Percentiles rank a stretch among this genome's conserved stretches.
These are phyloP conservation scores for Tyto alba DNA, from an alignment of 2,113 vertebrate species.

Conservation along the genomic window DNA sequence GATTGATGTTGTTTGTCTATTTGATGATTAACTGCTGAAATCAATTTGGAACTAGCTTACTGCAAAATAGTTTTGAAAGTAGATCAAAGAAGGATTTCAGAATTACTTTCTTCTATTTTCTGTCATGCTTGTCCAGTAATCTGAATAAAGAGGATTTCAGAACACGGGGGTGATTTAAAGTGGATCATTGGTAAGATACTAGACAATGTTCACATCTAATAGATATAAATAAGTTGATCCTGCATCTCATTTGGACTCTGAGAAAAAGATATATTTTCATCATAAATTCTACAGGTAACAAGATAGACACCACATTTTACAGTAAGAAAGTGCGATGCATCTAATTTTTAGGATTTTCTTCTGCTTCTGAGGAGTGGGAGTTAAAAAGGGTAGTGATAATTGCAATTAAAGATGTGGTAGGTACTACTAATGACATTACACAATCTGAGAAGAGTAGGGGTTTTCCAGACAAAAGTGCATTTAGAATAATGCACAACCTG, in stretches of 20 bases:
- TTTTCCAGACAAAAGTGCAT: background rate
- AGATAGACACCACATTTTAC: background rate
- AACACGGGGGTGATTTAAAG: background rate
- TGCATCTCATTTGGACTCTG: background rate
- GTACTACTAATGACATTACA: background rate
- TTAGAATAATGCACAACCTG: background rate
- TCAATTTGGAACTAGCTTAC: conserved; percentile 1
- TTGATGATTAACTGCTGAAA: conserved; percentile 29
- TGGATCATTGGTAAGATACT: background rate
- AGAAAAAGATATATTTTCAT: background rate
- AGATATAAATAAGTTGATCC: background rate
- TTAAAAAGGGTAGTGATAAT: background rate
- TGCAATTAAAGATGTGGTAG: background rate
- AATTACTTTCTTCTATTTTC: background rate
- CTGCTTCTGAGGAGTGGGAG: background rate
- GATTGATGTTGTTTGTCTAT: background rate
- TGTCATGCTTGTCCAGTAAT: background rate
- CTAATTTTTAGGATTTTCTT: background rate
- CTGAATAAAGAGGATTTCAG: conserved; percentile 24
- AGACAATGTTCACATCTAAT: background rate
- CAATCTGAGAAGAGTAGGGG: background rate
- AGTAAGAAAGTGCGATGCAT: background rate
- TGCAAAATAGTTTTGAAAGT: conserved; percentile 25
- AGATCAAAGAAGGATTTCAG: conserved; percentile 38
- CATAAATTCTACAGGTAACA: background rate